phyloP scores from a whole-genome alignment of 2,888 invertebrate genomes.

The Hirtodrosophila alboralis region DNA sequence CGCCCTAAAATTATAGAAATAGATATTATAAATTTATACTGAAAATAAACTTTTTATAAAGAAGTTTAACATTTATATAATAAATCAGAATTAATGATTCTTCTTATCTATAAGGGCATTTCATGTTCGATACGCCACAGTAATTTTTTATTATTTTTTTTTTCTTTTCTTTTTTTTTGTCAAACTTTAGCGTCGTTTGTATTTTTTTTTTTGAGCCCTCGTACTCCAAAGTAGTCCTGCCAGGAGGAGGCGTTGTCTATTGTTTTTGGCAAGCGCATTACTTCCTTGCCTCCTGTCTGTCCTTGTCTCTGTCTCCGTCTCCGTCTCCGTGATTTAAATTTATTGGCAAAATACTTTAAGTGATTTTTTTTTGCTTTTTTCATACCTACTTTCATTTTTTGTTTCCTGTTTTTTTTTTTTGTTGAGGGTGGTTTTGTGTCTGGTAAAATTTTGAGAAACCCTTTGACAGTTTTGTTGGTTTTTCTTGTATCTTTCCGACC shows the following conservation, averaged over 20 bases:
- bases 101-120: conserved; percentile 1
- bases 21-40: too few species aligned
- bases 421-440: conserved; percentile 15
- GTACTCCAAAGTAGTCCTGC: conserved; percentile 22
- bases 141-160: conserved; percentile 21
- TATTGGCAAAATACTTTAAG: conserved; percentile 80
- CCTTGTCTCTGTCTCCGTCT: too few species aligned
- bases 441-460: conserved; percentile 33
- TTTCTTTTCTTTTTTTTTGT: conserved; percentile 11
- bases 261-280: conserved; percentile 28
- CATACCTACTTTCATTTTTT: conserved; percentile 14
- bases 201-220: conserved; percentile 19
- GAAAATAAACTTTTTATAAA: too few species aligned
- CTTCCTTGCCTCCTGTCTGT: conserved; percentile 13
- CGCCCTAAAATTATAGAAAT: too few species aligned
- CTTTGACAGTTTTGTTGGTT: conserved; percentile 61
- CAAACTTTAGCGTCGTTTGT: conserved; percentile 18
- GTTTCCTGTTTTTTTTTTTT: conserved; percentile 22
- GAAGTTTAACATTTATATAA: too few species aligned
- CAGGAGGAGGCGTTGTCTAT: conserved; percentile 34
- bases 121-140: neutral
- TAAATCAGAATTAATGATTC: too few species aligned
- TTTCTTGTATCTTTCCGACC: conserved; percentile 36
- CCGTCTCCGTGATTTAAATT: conserved; percentile 76
- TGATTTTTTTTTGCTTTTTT: conserved; percentile 60